Percentiles rank a stretch among this genome's conserved stretches.
These are phyloP conservation scores for Nesoenas mayeri DNA, from an alignment of 2,113 vertebrate genomes.

Conservation along the genomic window DNA sequence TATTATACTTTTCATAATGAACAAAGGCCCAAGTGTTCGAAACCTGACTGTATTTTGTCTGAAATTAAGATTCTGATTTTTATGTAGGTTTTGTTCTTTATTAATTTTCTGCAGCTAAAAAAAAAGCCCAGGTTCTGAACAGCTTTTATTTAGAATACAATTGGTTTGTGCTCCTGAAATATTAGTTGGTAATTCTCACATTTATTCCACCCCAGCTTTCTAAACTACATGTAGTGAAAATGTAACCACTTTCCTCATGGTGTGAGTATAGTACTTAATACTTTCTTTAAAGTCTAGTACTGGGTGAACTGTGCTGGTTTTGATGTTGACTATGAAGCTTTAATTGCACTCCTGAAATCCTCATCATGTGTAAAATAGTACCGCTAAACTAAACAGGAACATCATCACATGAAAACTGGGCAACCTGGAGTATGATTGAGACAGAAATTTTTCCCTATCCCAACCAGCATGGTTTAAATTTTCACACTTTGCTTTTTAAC, in stretches of 20 bases:
- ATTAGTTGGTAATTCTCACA: neutral
- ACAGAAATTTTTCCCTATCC: neutral
- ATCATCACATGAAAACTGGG: neutral
- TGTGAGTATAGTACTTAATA: neutral
- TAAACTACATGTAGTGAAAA: neutral
- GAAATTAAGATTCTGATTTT: neutral
- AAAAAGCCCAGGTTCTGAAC: neutral
- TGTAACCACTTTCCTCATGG: neutral
- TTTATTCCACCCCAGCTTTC: neutral
- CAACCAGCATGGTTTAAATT: neutral
- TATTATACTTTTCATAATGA: neutral
- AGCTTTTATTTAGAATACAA: neutral
- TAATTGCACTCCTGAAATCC: slow-evolving; percentile 10
- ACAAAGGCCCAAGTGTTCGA: neutral
- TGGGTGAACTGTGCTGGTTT: neutral
- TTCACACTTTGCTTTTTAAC: neutral
- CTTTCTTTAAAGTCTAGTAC: neutral
- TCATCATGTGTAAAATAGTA: neutral
- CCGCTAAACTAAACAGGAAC: neutral
- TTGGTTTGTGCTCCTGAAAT: neutral
- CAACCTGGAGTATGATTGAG: neutral
- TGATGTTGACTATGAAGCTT: neutral
- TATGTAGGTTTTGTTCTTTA: neutral
- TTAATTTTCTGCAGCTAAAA: neutral
- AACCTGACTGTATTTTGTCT: neutral